Evolutionary conservation across 2,113 vertebrate species (phyloP).

Genomic region (Antennarius striatus): DNA sequence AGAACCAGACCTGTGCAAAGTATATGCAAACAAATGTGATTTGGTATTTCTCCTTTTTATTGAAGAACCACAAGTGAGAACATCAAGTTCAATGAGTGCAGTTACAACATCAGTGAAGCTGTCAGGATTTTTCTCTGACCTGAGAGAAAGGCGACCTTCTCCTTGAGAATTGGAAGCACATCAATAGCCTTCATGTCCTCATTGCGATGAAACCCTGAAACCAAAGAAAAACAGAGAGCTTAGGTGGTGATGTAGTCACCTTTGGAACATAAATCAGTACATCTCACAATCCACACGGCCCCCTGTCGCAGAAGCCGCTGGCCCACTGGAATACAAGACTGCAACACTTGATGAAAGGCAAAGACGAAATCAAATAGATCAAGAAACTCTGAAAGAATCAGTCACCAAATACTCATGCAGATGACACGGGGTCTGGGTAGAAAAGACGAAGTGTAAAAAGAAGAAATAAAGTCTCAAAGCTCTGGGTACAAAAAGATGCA

Average conservation of each 20-base stretch:
- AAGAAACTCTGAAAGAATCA: no score
- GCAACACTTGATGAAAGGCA: no score
- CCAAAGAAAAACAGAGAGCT: conserved; percentile 26
- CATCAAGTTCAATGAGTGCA: neutral
- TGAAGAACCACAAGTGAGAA: neutral
- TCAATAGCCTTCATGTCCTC: conserved; percentile 98
- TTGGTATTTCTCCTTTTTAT: neutral
- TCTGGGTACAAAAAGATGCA: no score
- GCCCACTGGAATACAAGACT: no score
- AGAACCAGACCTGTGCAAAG: no score
- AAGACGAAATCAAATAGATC: no score
- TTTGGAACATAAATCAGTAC: neutral
- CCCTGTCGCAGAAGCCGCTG: no score
- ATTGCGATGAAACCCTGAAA: conserved; percentile 95
- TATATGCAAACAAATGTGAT: no score
- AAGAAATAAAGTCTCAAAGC: no score
- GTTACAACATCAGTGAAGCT: neutral
- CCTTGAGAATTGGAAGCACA: conserved; percentile 95
- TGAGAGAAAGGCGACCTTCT: conserved; percentile 97
- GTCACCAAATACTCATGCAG: no score
- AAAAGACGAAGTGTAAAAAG: no score
- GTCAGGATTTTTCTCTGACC: conserved; percentile 73
- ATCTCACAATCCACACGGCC: neutral
- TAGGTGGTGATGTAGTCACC: neutral
- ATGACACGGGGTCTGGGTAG: no score